Base-by-base conservation (phyloP, 2,113 vertebrate species). In the Sinosuthora webbiana region DNA sequence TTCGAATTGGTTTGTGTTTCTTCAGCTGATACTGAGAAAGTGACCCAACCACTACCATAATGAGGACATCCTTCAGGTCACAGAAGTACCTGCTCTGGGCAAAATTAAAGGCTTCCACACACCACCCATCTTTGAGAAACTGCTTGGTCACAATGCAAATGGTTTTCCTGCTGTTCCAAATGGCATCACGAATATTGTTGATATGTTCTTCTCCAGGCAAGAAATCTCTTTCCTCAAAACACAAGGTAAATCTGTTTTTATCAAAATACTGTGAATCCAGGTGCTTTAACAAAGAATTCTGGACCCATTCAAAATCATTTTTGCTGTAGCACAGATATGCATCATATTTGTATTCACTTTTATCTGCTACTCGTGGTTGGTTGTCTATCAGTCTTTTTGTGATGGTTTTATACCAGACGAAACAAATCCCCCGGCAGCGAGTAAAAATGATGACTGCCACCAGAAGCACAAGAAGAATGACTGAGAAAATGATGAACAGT, bases 201-300 rank as follows among this genome's bases (percentile, higher is more conserved):
- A 99, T 96, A 57, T 98, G 98, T 91, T 99, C 98, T 67, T 98
- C 98, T 2, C 99, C 99, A 0, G 99, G 99, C 45, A 99, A 73
- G 81, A 99, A 99, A 97, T 99, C 99, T 95, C 99, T 98, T 47
- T 98, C 99, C 91, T 99, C 99, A 41, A 99, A 99, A 94, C 99
- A 99, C 53, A 99, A 98, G 30, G 60, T 97, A 68, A 99, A 98
- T 27, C 90, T 85, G 81, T 99, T 99, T 56, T 95, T 97, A 31
- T 98, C 94, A 39, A 98, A 97, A 87, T 99, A 99, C 87, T 98
- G 98, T 10, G 97, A 92, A 63, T 99, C 99, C 41, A 99, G 92
- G 67, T 86, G 98, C 64, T 97, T 98, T 15, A 99, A 93, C 88
- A 99, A 92, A 25, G 98, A 98, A 7, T 93, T 97, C 80, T 99